Conservation (phyloP, 2,113 vertebrate species). For the Lanius collurio region DNA sequence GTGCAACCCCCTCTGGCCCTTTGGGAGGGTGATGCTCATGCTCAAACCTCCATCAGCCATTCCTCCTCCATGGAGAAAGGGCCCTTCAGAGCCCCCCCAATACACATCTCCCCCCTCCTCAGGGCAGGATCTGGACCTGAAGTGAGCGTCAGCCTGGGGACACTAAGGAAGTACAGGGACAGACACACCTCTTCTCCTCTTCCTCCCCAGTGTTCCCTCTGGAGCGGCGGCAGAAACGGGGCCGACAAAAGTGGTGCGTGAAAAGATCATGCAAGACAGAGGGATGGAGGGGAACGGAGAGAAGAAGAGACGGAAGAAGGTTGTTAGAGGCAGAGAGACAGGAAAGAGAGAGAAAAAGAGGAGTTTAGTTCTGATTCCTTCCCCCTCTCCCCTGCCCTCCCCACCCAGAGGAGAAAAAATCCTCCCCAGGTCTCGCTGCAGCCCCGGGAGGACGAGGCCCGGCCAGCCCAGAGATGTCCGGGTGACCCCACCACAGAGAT, state of each 20-base stretch:
- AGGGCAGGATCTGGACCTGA: not conserved
- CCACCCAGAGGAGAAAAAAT: not conserved
- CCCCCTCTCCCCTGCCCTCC: not conserved
- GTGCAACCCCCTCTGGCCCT: not conserved
- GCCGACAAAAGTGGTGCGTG: slow-evolving; percentile 83
- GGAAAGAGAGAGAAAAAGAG: slow-evolving; percentile 42
- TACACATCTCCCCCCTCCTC: not conserved
- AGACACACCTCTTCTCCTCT: slow-evolving; percentile 92
- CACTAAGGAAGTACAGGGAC: slow-evolving; percentile 47
- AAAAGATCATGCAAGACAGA: slow-evolving; percentile 78
- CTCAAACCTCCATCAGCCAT: accelerated
- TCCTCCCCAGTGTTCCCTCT: slow-evolving; percentile 91
- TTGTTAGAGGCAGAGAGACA: slow-evolving; percentile 46
- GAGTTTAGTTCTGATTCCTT: slow-evolving; percentile 29
- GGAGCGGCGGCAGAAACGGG: slow-evolving; percentile 89
- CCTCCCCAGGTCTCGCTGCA: not conserved
- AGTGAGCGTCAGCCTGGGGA: not conserved
- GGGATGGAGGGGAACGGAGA: slow-evolving; percentile 63
- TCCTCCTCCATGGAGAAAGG: not conserved
- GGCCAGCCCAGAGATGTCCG: not conserved
- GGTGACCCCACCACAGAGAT: not conserved
- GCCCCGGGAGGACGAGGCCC: accelerated
- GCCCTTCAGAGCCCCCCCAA: not conserved
- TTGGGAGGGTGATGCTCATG: accelerated
- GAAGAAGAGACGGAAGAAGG: slow-evolving; percentile 31